Conservation (phyloP, 2,888 invertebrate genomes). For the Eurois occulta region DNA sequence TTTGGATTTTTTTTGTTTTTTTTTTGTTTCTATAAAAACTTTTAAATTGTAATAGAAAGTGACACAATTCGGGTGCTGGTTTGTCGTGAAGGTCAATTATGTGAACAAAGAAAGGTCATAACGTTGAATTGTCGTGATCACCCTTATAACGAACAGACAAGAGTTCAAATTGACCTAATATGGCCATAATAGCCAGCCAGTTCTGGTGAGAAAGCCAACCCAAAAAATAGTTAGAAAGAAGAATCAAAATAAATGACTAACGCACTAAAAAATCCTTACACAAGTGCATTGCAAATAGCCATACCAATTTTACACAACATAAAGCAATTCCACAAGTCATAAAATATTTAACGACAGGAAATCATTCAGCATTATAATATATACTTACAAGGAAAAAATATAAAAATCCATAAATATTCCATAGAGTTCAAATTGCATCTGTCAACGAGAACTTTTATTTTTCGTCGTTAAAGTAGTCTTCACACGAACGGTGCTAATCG, state of each 20-base stretch:
- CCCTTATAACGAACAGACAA: too few relatives aligned
- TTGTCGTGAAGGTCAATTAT: too few relatives aligned
- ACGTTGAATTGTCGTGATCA: neutral
- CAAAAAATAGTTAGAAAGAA: neutral
- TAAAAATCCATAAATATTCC: constrained; percentile 40
- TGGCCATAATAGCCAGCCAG: too few relatives aligned
- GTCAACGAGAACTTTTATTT: constrained; percentile 49
- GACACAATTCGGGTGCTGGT: too few relatives aligned
- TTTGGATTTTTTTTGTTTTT: too few relatives aligned
- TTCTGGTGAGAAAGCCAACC: neutral
- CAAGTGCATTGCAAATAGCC: constrained; percentile 15
- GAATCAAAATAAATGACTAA: neutral
- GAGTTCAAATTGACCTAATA: neutral
- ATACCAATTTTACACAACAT: constrained; percentile 25
- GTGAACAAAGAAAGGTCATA: neutral
- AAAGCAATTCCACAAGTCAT: constrained; percentile 33
- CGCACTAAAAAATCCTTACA: neutral
- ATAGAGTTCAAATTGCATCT: constrained; percentile 41
- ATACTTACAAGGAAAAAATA: constrained; percentile 47
- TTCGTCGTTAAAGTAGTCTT: constrained; percentile 23
- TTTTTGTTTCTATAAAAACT: too few relatives aligned
- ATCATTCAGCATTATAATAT: constrained; percentile 51
- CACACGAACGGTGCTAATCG: constrained; percentile 28
- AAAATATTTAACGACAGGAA: constrained; percentile 59
- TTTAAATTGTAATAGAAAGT: too few relatives aligned